Evolutionary conservation across 2,797 vertebrate genomes (phyloP).

Genomic region (Parambassis ranga): DNA sequence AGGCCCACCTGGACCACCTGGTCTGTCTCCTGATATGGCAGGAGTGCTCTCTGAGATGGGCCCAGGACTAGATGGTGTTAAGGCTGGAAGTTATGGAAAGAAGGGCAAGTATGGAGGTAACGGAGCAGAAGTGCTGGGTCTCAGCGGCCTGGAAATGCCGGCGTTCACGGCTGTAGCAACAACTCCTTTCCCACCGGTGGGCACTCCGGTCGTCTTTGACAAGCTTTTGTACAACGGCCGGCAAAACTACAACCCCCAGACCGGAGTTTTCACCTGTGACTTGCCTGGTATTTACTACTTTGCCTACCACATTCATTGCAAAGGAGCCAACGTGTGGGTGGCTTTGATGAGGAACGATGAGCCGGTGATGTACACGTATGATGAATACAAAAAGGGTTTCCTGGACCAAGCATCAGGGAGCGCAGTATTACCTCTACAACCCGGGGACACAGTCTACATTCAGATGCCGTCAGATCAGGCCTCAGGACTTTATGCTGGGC

Average conservation of each 20-base stretch:
- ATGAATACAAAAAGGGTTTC: conserved; percentile 96
- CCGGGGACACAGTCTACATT: conserved; percentile 92
- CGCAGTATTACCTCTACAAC: conserved; percentile 90
- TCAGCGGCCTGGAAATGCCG: conserved; percentile 90
- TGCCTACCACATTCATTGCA: conserved; percentile 96
- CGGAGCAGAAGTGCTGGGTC: conserved; percentile 73
- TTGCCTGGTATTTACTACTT: conserved; percentile 98
- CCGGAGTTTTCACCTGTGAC: conserved; percentile 96
- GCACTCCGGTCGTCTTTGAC: conserved; percentile 91
- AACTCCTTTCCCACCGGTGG: conserved; percentile 91
- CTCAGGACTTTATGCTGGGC: conserved; percentile 94
- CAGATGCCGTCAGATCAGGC: conserved; percentile 97
- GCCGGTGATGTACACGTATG: conserved; percentile 97
- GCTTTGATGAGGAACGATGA: conserved; percentile 96
- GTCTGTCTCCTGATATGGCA: conserved; percentile 83
- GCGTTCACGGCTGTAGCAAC: conserved; percentile 93
- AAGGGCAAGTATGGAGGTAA: conserved; percentile 85
- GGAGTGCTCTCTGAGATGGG: conserved; percentile 91
- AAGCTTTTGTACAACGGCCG: conserved; percentile 96
- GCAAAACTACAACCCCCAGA: conserved; percentile 95
- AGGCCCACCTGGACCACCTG: conserved; percentile 84
- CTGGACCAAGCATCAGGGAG: conserved; percentile 98
- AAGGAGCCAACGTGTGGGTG: conserved; percentile 97
- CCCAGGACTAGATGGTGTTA: conserved; percentile 86
- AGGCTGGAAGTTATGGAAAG: conserved; percentile 85